Percentiles rank a stretch among this genome's conserved stretches.
Evolutionary conservation across 2,888 invertebrate genomes (phyloP).

Genomic region (Alviniconcha strummeri): DNA sequence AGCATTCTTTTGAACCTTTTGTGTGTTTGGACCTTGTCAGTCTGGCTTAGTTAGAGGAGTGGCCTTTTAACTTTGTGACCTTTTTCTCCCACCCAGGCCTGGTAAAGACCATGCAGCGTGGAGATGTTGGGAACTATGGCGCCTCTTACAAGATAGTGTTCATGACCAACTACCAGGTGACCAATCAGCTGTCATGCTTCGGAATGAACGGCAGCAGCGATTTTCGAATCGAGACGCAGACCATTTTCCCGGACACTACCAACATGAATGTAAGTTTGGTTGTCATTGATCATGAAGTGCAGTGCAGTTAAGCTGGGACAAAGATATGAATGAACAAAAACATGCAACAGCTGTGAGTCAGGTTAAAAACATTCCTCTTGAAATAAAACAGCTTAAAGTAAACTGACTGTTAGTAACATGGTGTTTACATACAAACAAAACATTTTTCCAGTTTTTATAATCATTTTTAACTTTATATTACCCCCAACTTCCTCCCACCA

Average conservation of each 20-base stretch:
- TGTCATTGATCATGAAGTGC: background rate
- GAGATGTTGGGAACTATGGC: conserved; percentile 75
- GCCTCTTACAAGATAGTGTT: conserved; percentile 80
- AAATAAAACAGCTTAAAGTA: no score
- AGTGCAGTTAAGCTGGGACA: background rate
- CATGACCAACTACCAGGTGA: conserved; percentile 81
- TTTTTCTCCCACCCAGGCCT: conserved; percentile 76
- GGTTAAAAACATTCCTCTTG: no score
- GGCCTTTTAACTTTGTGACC: no score
- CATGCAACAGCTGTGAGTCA: no score
- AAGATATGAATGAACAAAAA: background rate
- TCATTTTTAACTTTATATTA: no score
- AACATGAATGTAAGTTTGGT: conserved; percentile 80
- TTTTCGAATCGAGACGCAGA: conserved; percentile 81
- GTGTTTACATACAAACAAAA: no score
- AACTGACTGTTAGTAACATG: no score
- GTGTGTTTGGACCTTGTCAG: no score
- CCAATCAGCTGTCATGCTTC: conserved; percentile 86
- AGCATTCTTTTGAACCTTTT: no score
- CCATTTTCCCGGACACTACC: conserved; percentile 86
- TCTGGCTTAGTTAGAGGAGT: no score
- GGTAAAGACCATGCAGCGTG: conserved; percentile 92
- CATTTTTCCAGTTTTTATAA: no score
- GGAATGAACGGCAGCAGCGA: conserved; percentile 86
- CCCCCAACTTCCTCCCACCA: no score